Conservation (phyloP, 2,113 vertebrate genomes). For the Mesocricetus auratus region DNA sequence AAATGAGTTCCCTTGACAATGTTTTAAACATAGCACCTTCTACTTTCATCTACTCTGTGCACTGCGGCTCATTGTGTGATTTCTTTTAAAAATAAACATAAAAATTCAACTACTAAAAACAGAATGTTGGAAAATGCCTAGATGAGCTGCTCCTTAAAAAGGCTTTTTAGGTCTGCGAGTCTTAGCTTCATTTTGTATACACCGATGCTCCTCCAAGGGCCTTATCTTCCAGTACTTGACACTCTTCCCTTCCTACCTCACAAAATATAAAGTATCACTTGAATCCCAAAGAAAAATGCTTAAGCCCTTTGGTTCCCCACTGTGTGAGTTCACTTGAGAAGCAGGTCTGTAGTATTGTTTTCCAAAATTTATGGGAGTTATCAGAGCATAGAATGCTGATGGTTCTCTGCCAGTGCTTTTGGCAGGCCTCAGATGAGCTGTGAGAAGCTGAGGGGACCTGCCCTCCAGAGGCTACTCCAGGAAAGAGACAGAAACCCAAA, state of each 20-base stretch:
- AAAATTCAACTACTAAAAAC: slow-evolving; percentile 25
- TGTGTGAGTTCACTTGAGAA: slow-evolving; percentile 33
- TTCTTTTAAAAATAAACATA: slow-evolving; percentile 51
- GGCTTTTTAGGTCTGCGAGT: neutral
- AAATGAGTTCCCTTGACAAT: neutral
- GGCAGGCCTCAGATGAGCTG: slow-evolving; percentile 71
- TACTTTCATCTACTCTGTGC: slow-evolving; percentile 14
- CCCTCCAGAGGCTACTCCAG: slow-evolving; percentile 76
- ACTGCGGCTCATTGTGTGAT: neutral
- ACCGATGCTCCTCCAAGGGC: neutral
- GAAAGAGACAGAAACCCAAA: slow-evolving; percentile 84
- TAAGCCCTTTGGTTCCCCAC: slow-evolving; percentile 1
- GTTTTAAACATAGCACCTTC: neutral
- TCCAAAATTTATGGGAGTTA: slow-evolving; percentile 68
- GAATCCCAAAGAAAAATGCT: slow-evolving; percentile 54
- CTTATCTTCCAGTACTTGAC: neutral
- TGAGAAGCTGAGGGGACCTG: slow-evolving; percentile 69
- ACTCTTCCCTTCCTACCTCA: neutral
- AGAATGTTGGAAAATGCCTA: slow-evolving; percentile 34
- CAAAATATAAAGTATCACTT: slow-evolving; percentile 36
- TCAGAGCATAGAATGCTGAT: slow-evolving; percentile 57
- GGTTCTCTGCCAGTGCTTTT: slow-evolving; percentile 58
- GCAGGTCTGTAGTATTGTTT: slow-evolving; percentile 46
- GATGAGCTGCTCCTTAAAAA: slow-evolving; percentile 23
- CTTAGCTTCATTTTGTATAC: neutral